Evolutionary conservation across 2,113 vertebrate species (phyloP), one percentile per base, ranked within the genome.

Genomic region (Columba janthina): DNA sequence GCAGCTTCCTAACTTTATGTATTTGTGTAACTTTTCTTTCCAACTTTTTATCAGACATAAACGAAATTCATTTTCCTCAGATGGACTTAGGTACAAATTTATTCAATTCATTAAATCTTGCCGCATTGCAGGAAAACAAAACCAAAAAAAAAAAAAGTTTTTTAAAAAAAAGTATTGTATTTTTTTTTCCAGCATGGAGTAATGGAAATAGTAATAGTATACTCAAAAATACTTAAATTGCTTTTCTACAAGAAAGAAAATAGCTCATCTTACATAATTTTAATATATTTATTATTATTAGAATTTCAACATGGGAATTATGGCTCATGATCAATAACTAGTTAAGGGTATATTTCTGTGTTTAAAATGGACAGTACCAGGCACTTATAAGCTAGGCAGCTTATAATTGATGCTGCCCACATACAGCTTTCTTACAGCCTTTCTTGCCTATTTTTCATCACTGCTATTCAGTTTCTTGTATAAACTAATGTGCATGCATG

Each of bases 241-340:
- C 7, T 94, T 94, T 96, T 83, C 77, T 85, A 44, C 18, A 62
- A 90, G 62, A 56, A 71, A 67, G 4, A 89, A 57, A 84, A 89
- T 50, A 81, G 15, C 90, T 96, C 5, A 48, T 89, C 31, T 73
- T 46, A 60, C 2, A 29, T 58, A 18, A 81, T 94, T 92, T 96
- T 90, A 83, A 75, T 71, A 57, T 72, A 92, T 96, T 96, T 93
- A 92, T 54, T 71, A 42, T 40, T 73, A 36, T 40, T 73, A 48
- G 15, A 79, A 85, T 57, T 86, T 77, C 57, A 7, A 10, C 46
- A 66, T 18, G 2, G 31, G 87, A 96, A 96, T 96, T 95, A 77
- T 58, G 6, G 22, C 3, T 76, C 29, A 83, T 91, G 95, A 98
- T 97, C 97, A 94, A 97, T 97, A 96, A 73, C 25, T 82, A 61